phyloP scores from a whole-genome alignment of 2,797 vertebrate species.

The Coendou prehensilis region DNA sequence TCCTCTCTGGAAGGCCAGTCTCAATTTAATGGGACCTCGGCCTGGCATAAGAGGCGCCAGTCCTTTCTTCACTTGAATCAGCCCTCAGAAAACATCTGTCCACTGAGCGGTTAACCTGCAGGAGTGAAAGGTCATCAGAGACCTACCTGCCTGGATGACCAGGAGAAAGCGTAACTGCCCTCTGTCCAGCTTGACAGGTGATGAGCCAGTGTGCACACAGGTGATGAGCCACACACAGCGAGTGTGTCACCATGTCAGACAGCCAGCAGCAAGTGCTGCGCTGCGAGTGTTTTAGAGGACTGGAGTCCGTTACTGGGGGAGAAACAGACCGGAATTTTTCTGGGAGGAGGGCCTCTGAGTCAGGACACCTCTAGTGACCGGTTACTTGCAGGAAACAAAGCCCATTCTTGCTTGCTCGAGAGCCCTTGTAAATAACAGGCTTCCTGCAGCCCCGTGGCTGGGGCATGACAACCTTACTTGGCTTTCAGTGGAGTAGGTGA shows the following conservation, averaged over 20 bases:
- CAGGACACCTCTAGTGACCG: background rate
- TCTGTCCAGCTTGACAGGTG: background rate
- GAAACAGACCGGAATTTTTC: background rate
- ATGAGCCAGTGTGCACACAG: background rate
- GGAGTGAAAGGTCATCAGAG: background rate
- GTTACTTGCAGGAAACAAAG: slow-evolving; percentile 33
- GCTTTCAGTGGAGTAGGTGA: background rate
- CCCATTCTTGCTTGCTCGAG: background rate
- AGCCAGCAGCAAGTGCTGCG: background rate
- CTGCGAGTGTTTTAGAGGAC: background rate
- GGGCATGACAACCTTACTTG: background rate
- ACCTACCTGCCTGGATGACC: background rate
- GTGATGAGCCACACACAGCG: background rate
- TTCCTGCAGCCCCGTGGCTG: background rate
- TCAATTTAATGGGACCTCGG: background rate
- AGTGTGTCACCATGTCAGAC: background rate
- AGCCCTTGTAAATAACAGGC: background rate
- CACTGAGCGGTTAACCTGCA: background rate
- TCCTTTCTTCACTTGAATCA: background rate
- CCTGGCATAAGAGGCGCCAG: background rate
- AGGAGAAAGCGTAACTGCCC: background rate
- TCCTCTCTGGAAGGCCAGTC: slow-evolving; percentile 20
- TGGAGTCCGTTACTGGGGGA: background rate
- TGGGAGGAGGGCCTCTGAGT: background rate
- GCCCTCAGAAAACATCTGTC: background rate